phyloP scores from a whole-genome alignment of 2,113 vertebrate genomes.

The Oplegnathus fasciatus region DNA sequence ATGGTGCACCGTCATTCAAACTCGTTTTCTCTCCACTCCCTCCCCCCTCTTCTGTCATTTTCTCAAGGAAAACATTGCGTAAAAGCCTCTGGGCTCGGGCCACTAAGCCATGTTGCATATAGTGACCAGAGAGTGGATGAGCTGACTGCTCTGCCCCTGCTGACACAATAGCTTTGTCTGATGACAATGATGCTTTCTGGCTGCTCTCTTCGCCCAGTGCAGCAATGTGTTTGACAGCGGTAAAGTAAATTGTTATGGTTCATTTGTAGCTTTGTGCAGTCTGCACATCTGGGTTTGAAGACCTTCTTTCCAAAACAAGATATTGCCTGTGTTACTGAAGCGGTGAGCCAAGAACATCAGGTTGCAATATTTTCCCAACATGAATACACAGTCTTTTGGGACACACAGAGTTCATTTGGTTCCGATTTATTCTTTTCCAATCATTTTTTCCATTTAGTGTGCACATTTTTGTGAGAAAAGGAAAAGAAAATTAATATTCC shows the following conservation, averaged over 20 bases:
- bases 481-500: conserved; percentile 14
- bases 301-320: conserved; percentile 55
- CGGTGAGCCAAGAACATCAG: conserved; percentile 43
- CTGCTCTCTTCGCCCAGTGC: conserved; percentile 31
- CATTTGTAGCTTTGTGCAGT: conserved; percentile 50
- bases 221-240: conserved; percentile 32
- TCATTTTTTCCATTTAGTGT: conserved; percentile 18
- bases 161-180: conserved; percentile 42
- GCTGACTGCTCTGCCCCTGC: conserved; percentile 42
- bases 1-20: conserved; percentile 24
- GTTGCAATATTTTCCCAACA: conserved; percentile 53
- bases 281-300: conserved; percentile 62
- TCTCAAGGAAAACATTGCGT: conserved; percentile 52
- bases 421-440: conserved; percentile 19
- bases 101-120: conserved; percentile 42
- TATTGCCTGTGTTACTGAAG: conserved; percentile 27
- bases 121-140: conserved; percentile 48
- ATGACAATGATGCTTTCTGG: conserved; percentile 50
- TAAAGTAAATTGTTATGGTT: conserved; percentile 68
- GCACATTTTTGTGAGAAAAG: conserved; percentile 14
- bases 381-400: conserved; percentile 24
- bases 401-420: conserved; percentile 30
- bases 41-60: conserved; percentile 23
- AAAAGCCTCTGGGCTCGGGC: conserved; percentile 53
- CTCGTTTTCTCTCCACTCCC: conserved; percentile 5